A percentile compares a stretch with the other conserved stretches of the same genome.
phyloP scores from a whole-genome alignment of 2,113 vertebrate genomes.

The Anhinga anhinga region DNA sequence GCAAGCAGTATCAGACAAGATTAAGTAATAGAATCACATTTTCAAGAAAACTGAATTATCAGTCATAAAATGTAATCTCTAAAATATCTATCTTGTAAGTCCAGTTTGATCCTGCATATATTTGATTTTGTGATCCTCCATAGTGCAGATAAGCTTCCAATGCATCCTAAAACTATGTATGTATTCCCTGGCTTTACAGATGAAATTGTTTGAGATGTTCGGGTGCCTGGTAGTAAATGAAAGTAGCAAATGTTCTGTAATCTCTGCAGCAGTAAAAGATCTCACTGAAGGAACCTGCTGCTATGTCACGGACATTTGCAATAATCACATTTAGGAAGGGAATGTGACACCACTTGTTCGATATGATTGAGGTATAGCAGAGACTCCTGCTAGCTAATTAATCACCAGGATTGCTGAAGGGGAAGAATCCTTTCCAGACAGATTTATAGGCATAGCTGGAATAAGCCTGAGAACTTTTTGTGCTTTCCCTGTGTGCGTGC shows the following conservation, averaged over 20 bases:
- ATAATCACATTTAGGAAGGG: constrained; percentile 29
- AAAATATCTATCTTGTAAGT: background rate
- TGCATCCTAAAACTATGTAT: background rate
- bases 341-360: background rate
- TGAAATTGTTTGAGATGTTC: background rate
- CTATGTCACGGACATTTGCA: background rate
- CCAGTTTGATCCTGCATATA: background rate
- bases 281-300: background rate
- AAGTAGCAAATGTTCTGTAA: constrained; percentile 9
- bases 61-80: background rate
- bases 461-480: background rate
- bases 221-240: background rate
- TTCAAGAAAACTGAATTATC: background rate
- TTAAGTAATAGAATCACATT: background rate
- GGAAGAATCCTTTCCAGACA: constrained; percentile 3
- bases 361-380: constrained; percentile 25
- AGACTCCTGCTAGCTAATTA: background rate
- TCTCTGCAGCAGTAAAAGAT: background rate
- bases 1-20: background rate
- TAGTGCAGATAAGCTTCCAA: background rate
- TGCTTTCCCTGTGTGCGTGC: background rate
- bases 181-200: background rate
- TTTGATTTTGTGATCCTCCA: background rate
- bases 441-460: background rate
- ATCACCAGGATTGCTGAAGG: constrained; percentile 13